Base-by-base conservation (phyloP, 2,888 invertebrate genomes). In the Oegoconia quadripuncta region DNA sequence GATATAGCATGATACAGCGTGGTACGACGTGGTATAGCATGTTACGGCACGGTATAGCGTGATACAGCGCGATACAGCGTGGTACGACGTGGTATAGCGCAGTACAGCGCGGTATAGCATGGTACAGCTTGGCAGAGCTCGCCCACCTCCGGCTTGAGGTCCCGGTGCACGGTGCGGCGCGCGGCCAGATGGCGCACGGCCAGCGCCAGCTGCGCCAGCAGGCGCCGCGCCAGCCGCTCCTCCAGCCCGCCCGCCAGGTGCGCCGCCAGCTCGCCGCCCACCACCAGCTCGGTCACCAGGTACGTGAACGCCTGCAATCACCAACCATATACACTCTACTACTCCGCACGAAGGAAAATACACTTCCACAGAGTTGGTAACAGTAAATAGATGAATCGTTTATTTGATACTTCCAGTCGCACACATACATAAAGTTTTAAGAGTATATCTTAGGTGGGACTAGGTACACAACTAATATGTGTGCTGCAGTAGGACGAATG, bases 131-230 rank as follows among this genome's bases (percentile, higher is more conserved):
- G 7, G 7, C 20, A 20, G 20, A 20, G 20, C 20, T 20, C 20
- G 20, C 53, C 55, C 55, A 93, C 95, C 90, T 97, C 98, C 0
- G 98, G 98, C 76, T 98, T 99, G 11, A 99, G 88, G 76, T 98
- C 98, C 18, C 98, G 86, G 72, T 99, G 98, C 37, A 97, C 97
- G 29, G 97, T 93, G 11, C 94, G 91, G 37, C 92, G 88, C 14
- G 90, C 86, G 81, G 98, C 98, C 91, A 98, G 93, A 73, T 93
- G 96, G 18, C 90, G 83, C 13, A 98, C 93, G 33, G 97, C 97
- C 11, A 92, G 89, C 0, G 95, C 94, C 28, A 98, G 87, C 71
- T 97, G 95, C 20, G 90, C 82, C 83, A 97, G 92, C 38, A 98
- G 91, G 6, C 89, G 84, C n/a, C 93, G 90, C 4, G 97, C 97